Evolutionary conservation across 1,140 invertebrate species (phyloP).

Genomic region (Centruroides vittatus): DNA sequence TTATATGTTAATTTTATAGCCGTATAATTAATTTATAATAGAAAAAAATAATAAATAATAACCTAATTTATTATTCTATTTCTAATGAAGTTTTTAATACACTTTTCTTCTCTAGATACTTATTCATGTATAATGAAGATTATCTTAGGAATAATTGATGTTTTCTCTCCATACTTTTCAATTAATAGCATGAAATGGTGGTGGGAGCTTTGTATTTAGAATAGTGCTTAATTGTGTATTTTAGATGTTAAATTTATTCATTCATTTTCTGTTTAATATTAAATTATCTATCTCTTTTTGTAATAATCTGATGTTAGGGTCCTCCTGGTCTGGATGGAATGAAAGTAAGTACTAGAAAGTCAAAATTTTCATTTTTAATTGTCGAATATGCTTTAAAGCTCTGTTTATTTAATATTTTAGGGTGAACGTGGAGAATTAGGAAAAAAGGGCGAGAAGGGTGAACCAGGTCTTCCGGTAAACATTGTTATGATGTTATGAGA

Average conservation of each 20-base stretch:
- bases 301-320: conserved; percentile 2
- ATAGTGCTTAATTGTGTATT: neutral
- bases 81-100: neutral
- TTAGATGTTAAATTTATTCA: neutral
- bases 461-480: conserved; percentile 15
- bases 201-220: conserved; percentile 1
- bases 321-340: conserved; percentile 16
- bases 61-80: too few species aligned
- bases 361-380: neutral
- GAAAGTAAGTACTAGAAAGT: conserved; percentile 9
- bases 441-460: conserved; percentile 15
- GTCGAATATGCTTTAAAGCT: too few species aligned
- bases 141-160: too few species aligned
- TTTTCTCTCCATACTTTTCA: too few species aligned
- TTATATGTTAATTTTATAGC: too few species aligned
- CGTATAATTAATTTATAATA: too few species aligned
- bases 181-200: neutral
- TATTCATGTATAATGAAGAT: too few species aligned
- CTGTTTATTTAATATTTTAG: neutral
- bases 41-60: too few species aligned
- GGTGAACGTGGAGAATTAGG: conserved; percentile 16
- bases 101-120: neutral
- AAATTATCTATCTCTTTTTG: neutral
- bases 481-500: neutral
- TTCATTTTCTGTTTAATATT: neutral